phyloP scores from a whole-genome alignment of 2,797 vertebrate genomes.

The Phoxinus dragarum region DNA sequence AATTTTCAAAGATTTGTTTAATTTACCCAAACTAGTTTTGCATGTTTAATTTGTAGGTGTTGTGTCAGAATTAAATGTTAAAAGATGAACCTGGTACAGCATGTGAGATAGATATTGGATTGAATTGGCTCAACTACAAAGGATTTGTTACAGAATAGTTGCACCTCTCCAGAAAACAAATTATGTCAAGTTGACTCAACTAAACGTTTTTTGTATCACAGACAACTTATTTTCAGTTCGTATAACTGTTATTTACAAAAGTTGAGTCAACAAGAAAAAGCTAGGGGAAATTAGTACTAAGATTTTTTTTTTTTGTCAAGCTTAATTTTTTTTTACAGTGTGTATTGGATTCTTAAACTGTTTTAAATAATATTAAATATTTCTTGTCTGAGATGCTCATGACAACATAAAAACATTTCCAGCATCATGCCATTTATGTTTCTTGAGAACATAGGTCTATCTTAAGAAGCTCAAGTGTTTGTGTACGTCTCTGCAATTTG shows the following conservation, averaged over 20 bases:
- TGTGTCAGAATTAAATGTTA: background rate
- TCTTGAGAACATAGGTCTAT: background rate
- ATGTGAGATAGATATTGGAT: too few relatives aligned
- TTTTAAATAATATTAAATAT: background rate
- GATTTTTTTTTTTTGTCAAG: too few relatives aligned
- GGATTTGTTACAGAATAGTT: too few relatives aligned
- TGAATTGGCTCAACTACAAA: too few relatives aligned
- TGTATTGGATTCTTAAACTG: background rate
- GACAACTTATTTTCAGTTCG: too few relatives aligned
- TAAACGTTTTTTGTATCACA: too few relatives aligned
- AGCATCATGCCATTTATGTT: background rate
- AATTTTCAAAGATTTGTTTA: constrained; percentile 15
- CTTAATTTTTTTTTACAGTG: too few relatives aligned
- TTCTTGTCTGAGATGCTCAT: background rate
- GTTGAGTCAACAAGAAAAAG: too few relatives aligned
- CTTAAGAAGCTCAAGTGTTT: constrained; percentile 9
- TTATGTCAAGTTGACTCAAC: too few relatives aligned
- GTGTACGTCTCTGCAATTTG: background rate
- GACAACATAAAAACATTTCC: background rate
- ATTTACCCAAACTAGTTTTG: constrained; percentile 2
- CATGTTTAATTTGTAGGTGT: background rate
- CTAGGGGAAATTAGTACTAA: too few relatives aligned
- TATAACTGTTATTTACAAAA: too few relatives aligned
- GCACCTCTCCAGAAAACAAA: too few relatives aligned
- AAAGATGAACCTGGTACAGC: background rate